Evolutionary conservation across 2,888 invertebrate species (phyloP).

Genomic region (Aplocera efformata): DNA sequence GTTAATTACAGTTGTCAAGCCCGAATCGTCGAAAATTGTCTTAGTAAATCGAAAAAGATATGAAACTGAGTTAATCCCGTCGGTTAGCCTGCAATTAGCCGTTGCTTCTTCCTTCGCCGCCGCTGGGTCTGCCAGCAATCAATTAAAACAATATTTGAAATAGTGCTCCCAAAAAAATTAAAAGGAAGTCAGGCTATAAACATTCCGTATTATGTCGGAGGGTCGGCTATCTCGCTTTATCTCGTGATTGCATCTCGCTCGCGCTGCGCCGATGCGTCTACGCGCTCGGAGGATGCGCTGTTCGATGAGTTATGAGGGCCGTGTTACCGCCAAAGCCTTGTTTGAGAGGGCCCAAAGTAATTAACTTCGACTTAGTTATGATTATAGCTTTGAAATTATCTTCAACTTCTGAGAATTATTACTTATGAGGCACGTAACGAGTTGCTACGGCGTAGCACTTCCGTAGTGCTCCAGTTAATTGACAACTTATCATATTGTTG

Average conservation of each 20-base stretch:
- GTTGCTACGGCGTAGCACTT: conserved; percentile 43
- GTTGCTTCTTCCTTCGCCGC: conserved; percentile 53
- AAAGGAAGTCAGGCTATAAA: conserved; percentile 72
- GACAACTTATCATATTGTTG: too few species aligned
- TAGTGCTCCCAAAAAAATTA: conserved; percentile 70
- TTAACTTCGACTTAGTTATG: conserved; percentile 74
- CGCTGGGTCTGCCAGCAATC: conserved; percentile 75
- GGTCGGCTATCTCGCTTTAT: conserved; percentile 32
- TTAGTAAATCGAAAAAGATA: conserved; percentile 51
- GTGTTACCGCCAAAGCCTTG: conserved; percentile 75
- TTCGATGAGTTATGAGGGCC: conserved; percentile 65
- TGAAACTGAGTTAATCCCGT: conserved; percentile 53
- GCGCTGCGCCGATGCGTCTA: conserved; percentile 72
- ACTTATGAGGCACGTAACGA: conserved; percentile 33
- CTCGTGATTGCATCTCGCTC: conserved; percentile 42
- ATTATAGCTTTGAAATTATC: conserved; percentile 54
- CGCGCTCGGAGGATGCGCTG: conserved; percentile 60
- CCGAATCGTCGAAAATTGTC: conserved; percentile 39
- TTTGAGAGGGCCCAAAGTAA: conserved; percentile 71
- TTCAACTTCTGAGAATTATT: conserved; percentile 35
- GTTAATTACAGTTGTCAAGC: conserved; percentile 58
- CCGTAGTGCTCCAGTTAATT: conserved; percentile 6
- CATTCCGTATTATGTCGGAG: conserved; percentile 61
- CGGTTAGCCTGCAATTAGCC: conserved; percentile 72
- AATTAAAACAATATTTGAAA: conserved; percentile 80